Conservation (phyloP, 2,113 vertebrate species). For the Microcebus jonahi region DNA sequence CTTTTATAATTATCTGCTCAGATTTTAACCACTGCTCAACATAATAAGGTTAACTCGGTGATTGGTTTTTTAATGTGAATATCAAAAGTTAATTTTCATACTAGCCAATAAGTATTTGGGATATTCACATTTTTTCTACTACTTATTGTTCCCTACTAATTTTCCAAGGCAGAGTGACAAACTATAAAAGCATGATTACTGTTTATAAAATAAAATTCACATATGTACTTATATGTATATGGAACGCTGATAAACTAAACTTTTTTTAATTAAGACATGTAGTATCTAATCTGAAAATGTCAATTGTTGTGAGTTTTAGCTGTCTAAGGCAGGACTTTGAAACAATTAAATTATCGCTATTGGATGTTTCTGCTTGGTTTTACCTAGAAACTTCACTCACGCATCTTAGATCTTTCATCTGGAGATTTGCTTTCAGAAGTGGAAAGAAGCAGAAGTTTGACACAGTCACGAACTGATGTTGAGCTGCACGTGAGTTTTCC, state of each 20-base stretch:
- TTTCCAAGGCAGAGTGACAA: constrained; percentile 66
- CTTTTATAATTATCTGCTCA: constrained; percentile 84
- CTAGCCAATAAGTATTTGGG: constrained; percentile 54
- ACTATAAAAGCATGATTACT: constrained; percentile 62
- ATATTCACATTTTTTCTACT: constrained; percentile 27
- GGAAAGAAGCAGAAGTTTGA: constrained; percentile 86
- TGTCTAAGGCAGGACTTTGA: constrained; percentile 70
- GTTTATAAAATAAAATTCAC: constrained; percentile 45
- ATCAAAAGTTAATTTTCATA: constrained; percentile 78
- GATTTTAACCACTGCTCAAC: constrained; percentile 81
- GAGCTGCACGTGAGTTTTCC: constrained; percentile 86
- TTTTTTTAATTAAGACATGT: background rate
- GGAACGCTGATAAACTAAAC: background rate
- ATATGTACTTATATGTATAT: no score
- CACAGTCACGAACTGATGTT: constrained; percentile 84
- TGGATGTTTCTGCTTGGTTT: constrained; percentile 73
- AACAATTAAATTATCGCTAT: constrained; percentile 58
- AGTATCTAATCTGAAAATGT: constrained; percentile 66
- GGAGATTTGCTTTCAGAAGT: constrained; percentile 89
- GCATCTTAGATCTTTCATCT: constrained; percentile 90
- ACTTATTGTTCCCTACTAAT: constrained; percentile 44
- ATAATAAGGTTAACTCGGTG: constrained; percentile 82
- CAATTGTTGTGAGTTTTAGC: constrained; percentile 72
- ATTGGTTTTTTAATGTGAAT: constrained; percentile 81
- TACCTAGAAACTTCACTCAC: constrained; percentile 91